Evolutionary conservation across 2,888 invertebrate species (phyloP).

Genomic region (Melinopterus prodromus): DNA sequence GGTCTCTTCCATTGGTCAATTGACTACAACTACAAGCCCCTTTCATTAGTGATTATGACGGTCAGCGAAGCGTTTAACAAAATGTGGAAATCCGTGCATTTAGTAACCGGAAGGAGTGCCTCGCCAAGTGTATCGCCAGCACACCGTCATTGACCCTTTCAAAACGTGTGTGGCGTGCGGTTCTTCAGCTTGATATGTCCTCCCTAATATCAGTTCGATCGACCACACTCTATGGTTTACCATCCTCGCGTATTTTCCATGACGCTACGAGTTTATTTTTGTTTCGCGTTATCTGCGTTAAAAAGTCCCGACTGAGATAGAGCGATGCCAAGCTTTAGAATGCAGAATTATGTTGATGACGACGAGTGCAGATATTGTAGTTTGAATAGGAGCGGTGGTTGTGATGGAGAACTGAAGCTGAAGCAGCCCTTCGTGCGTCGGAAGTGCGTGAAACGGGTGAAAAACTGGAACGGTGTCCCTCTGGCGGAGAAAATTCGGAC

Average conservation of each 20-base stretch:
- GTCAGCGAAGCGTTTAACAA: constrained; percentile 20
- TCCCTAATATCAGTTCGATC: background rate
- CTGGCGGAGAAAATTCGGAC: constrained; percentile 9
- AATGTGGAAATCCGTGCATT: constrained; percentile 25
- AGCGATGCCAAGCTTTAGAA: background rate
- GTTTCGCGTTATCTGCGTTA: background rate
- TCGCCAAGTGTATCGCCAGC: constrained; percentile 10
- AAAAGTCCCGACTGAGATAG: background rate
- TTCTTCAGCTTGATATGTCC: background rate
- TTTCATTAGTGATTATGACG: background rate
- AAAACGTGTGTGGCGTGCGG: background rate
- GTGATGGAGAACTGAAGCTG: background rate
- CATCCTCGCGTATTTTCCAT: background rate
- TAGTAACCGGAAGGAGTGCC: constrained; percentile 14
- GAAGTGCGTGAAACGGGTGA: constrained; percentile 12
- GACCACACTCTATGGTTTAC: background rate
- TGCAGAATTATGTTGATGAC: background rate
- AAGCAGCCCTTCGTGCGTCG: constrained; percentile 5
- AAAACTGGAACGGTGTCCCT: constrained; percentile 12
- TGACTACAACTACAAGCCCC: background rate
- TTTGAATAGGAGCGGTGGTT: background rate
- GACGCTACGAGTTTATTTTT: background rate
- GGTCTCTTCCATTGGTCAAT: background rate
- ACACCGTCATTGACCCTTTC: constrained; percentile 20
- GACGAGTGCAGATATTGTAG: constrained; percentile 12